Evolutionary conservation across 2,888 invertebrate species (phyloP), one percentile per base, ranked within the genome.

Genomic region (Nymphalis c-album): DNA sequence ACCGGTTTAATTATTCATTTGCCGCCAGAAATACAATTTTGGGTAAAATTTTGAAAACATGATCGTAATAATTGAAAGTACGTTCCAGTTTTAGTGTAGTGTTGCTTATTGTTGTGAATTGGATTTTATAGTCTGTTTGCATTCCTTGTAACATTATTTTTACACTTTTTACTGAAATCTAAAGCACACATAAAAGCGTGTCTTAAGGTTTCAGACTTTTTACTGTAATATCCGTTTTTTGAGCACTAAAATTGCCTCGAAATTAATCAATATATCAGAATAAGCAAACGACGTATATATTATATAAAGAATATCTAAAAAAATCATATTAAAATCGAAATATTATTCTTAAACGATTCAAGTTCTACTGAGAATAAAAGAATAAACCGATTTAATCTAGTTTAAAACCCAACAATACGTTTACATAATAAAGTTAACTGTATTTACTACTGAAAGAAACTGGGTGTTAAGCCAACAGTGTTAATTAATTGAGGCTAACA

Each of bases 41-140:
- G 60, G 50, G 40, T 20, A 59, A 63, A 55, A 61, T 63, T 69
- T 69, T 63, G 60, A 69, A 66, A 67, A 69, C 69, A 69, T 45
- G 35, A 45, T 45, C 46, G 66, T 67, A 35, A 48, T 51, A 63
- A 50, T 17, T 60, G 48, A 61, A 63, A 60, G 50, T 67, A 40
- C 58, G 60, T 47, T 63, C 47, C 20, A 60, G 48, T 17, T 59
- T 64, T 48, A 26, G 55, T 55, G 35, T 16, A 40, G 26, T 13
- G 7, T 22, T 60, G 20, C 40, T 40, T 61, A 16, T 51, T 22
- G n/a, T 22, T 22, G 17, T 22, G 26, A 22, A 47, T 22, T 47
- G 18, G n/a, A 57, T 57, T 57, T 57, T 40, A 40, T 18, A 40
- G n/a, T 8, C 10, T 55, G 55, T n/a, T 55, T 57, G 18, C 13